These are phyloP conservation scores for Rhorus exstirpatorius DNA, from an alignment of 2,888 invertebrate species.

Conservation along the genomic window DNA sequence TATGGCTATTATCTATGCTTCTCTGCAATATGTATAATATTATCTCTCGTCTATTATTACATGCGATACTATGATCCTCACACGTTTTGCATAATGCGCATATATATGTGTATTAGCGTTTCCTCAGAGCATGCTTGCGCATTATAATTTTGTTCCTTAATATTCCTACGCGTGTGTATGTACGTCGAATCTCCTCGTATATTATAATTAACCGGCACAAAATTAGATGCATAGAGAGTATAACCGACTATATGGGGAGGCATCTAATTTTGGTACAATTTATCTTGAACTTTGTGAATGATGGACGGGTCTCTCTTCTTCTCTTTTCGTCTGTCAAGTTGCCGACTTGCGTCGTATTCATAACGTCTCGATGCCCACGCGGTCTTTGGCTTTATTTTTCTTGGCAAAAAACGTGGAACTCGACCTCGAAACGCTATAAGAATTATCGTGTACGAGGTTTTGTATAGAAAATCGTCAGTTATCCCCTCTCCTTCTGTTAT, in stretches of 20 bases:
- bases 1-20: conserved; percentile 42
- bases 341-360: conserved; percentile 6
- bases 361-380: conserved; percentile 22
- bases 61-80: conserved; percentile 28
- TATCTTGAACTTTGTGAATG: conserved; percentile 21
- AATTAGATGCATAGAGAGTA: not conserved
- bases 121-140: conserved; percentile 2
- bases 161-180: conserved; percentile 4
- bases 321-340: not conserved
- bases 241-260: conserved; percentile 10
- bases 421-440: conserved; percentile 12
- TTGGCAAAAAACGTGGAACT: conserved; percentile 37
- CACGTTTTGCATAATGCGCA: conserved; percentile 22
- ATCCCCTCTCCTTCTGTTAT: not conserved
- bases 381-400: conserved; percentile 53
- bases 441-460: not conserved
- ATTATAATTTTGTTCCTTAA: conserved; percentile 35
- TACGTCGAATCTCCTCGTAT: not conserved
- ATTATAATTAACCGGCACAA: conserved; percentile 29
- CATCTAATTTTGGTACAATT: conserved; percentile 50
- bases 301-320: conserved; percentile 2
- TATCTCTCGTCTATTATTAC: conserved; percentile 30
- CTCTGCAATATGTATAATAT: conserved; percentile 24
- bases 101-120: conserved; percentile 14
- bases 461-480: not conserved